Base-by-base conservation (phyloP, 2,888 invertebrate genomes). In the Protonemura montana region DNA sequence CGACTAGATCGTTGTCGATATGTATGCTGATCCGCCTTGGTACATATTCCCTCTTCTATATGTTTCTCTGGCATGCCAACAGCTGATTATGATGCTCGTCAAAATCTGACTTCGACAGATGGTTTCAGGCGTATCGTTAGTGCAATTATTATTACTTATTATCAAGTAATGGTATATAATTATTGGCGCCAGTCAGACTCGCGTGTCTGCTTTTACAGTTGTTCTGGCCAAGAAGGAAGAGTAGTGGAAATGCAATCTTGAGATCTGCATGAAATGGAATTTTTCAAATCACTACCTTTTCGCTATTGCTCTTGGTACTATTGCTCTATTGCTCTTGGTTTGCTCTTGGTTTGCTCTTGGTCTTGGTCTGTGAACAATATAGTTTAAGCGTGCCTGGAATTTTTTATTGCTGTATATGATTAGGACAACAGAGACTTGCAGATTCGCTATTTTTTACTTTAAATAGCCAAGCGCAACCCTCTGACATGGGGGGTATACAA, bases 181-280 rank as follows among this genome's bases (percentile, higher is more conserved):
- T 78, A 78, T 3, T 5, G 78, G 78, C 78, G 78, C 78, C 78
- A 78, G 3, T 28, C 26, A 78, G 78, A 78, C 78, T 78, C 78
- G 78, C 78, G 28, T 78, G 78, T 78, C 78, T 78, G 26, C 78
- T 3, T 78, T 78, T 28, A 78, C 78, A 25, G 59, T 59, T 59
- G 59, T 59, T 59, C 59, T 10, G 59, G 59, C 59, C 21, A 59
- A 21, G 59, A 21, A 59, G 59, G 59, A 59, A 59, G 59, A 59
- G n/a, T 59, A 59, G 21, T 1, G 21, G 21, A 21, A 59, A 10
- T 59, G 59, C 59, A 59, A 10, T 21, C 7, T 59, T 21, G 13
- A 6, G 5, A 35, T 35, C 5, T 35, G 35, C 1, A 59, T 21
- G 59, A 59, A 59, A 59, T 21, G 21, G 7, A 59, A 21, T 59